These are phyloP conservation scores for Acanthurus leucopareius DNA, from an alignment of 2,797 vertebrate genomes.

Conservation along the genomic window DNA sequence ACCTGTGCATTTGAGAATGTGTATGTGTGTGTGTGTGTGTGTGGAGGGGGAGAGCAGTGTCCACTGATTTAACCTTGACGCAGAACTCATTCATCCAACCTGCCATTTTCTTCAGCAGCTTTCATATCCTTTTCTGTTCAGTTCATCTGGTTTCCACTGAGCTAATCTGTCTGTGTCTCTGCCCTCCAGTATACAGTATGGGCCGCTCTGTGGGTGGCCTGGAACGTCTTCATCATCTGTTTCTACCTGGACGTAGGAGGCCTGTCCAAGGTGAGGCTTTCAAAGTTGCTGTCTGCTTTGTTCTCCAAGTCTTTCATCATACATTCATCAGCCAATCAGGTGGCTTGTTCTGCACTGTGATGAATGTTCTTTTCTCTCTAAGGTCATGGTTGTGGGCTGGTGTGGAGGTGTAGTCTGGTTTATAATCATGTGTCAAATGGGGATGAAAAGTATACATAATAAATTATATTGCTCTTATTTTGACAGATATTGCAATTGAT, in stretches of 20 bases:
- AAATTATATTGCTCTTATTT: too few species aligned
- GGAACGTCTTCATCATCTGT: conserved; percentile 96
- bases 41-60: not conserved
- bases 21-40: not conserved
- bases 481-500: too few species aligned
- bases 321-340: not conserved
- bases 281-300: not conserved
- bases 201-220: conserved; percentile 93
- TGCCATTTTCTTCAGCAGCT: conserved; percentile 22
- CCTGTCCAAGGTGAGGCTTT: conserved; percentile 90
- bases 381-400: conserved; percentile 21
- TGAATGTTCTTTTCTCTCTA: conserved; percentile 30
- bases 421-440: conserved; percentile 10
- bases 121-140: conserved; percentile 28
- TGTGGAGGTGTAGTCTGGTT: conserved; percentile 22
- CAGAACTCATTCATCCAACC: conserved; percentile 7
- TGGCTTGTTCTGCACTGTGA: conserved; percentile 26
- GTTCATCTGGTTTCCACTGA: conserved; percentile 24
- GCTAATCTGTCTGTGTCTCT: conserved; percentile 58
- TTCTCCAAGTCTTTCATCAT: not conserved
- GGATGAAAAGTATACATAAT: too few species aligned
- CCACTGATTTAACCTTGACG: conserved; percentile 13
- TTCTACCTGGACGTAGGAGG: conserved; percentile 95
- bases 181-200: conserved; percentile 89
- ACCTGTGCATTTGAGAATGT: not conserved